Evolutionary conservation across 1,140 invertebrate genomes (phyloP).

Genomic region (Ips nitidus): DNA sequence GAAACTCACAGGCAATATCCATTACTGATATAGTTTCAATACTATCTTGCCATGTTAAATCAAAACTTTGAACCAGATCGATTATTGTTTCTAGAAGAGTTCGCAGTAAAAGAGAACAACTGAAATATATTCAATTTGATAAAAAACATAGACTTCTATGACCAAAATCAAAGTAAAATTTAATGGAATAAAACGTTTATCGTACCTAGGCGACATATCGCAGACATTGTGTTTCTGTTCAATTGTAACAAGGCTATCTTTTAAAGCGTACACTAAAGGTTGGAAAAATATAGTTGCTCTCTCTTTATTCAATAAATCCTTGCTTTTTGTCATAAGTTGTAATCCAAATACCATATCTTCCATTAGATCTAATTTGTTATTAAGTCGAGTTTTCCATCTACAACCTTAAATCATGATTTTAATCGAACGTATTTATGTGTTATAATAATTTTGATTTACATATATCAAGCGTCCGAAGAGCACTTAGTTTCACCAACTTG

Average conservation of each 20-base stretch:
- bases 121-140: conserved; percentile 7
- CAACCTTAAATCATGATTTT: conserved; percentile 13
- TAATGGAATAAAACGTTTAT: neutral
- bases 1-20: conserved; percentile 50
- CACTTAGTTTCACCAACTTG: conserved; percentile 61
- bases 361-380: conserved; percentile 58
- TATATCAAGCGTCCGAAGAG: conserved; percentile 11
- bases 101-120: conserved; percentile 48
- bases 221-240: too few relatives aligned
- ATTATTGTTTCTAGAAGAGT: conserved; percentile 64
- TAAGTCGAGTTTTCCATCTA: conserved; percentile 52
- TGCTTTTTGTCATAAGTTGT: conserved; percentile 55
- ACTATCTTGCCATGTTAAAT: conserved; percentile 73
- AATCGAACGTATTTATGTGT: too few relatives aligned
- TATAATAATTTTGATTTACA: conserved; percentile 18
- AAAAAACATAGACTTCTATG: neutral
- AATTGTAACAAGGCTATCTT: conserved; percentile 50
- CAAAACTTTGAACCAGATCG: conserved; percentile 65
- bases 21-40: conserved; percentile 65
- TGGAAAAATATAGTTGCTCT: conserved; percentile 72
- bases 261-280: conserved; percentile 65
- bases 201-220: too few relatives aligned
- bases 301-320: conserved; percentile 58
- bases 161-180: neutral
- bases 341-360: conserved; percentile 65